These are phyloP conservation scores for Galago senegalensis DNA, from an alignment of 2,797 vertebrate species.

Conservation along the genomic window DNA sequence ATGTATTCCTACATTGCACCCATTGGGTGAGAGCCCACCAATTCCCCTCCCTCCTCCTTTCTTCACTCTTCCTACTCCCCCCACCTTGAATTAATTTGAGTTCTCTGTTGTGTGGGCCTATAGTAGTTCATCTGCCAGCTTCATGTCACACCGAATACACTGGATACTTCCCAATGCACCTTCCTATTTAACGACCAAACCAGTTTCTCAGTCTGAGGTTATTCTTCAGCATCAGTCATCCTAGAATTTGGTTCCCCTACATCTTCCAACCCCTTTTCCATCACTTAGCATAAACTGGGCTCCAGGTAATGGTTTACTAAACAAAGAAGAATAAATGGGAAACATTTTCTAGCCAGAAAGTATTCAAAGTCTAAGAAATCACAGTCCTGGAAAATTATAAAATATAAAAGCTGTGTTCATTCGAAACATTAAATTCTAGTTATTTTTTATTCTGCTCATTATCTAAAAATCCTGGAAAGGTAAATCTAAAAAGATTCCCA, in stretches of 20 bases:
- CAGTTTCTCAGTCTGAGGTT: neutral
- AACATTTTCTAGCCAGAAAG: neutral
- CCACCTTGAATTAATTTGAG: no score
- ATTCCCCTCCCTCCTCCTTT: no score
- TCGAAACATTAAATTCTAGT: conserved; percentile 27
- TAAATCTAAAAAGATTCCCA: neutral
- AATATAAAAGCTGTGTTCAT: neutral
- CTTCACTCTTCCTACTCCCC: no score
- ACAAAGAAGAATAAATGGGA: conserved; percentile 24
- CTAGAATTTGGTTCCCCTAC: neutral
- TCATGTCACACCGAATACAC: no score
- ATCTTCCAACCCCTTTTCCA: neutral
- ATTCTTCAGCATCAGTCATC: neutral
- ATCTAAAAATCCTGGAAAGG: conserved; percentile 25
- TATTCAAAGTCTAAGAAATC: conserved; percentile 23
- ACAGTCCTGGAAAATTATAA: neutral
- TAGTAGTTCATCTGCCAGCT: no score
- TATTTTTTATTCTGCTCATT: neutral
- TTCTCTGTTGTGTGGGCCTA: no score
- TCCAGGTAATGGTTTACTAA: conserved; percentile 2
- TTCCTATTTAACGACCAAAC: neutral
- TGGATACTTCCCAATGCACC: neutral
- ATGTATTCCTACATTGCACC: no score
- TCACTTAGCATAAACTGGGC: neutral
- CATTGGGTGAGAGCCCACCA: no score